Evolutionary conservation across 2,888 invertebrate species (phyloP), one percentile per base, ranked within the genome.

Genomic region (Xylota sylvarum): DNA sequence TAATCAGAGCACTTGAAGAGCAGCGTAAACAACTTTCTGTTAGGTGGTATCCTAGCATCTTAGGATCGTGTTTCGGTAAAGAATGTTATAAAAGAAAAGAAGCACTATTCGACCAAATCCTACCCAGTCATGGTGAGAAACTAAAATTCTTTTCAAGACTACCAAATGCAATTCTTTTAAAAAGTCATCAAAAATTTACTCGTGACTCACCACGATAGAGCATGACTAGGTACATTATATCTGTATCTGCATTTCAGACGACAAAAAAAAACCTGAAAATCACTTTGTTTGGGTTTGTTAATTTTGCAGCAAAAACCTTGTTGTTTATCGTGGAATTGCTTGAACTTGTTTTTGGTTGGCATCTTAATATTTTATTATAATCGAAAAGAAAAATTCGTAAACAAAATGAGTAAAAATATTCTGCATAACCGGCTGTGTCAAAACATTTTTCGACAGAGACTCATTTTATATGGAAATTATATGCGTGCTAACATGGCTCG

Each of bases 381-480:
- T 35, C 43, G 10, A 23, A 40, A 52, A 12, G 10, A 65, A 52
- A 48, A 67, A 46, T 43, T 74, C 62, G 64, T 56, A 65, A 56
- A 65, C 43, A 65, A 65, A 76, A 56, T 43, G 14, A 56, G 5
- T 35, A 7, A 35, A 46, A 43, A 48, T 48, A 32, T 30, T 48
- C 56, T 58, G 56, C 76, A 76, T 58, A 76, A 76, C 76, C 65
- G 65, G 76, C 65, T 64, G 64, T 23, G 55, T 32, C 35, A 43
- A 64, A 64, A 74, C 43, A 43, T 30, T 46, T 62, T 9, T 52
- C 30, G 9, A 23, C 52, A 46, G 17, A 17, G 17, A 17, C 43
- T 67, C 48, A 58, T 48, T 40, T 58, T 12, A 58, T 60, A 58
- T 67, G 67, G 58, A 67, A 58, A 77, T 67, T 37, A 37, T 58